Conservation (phyloP, 2,888 invertebrate genomes). For the Cantharis rufa region DNA sequence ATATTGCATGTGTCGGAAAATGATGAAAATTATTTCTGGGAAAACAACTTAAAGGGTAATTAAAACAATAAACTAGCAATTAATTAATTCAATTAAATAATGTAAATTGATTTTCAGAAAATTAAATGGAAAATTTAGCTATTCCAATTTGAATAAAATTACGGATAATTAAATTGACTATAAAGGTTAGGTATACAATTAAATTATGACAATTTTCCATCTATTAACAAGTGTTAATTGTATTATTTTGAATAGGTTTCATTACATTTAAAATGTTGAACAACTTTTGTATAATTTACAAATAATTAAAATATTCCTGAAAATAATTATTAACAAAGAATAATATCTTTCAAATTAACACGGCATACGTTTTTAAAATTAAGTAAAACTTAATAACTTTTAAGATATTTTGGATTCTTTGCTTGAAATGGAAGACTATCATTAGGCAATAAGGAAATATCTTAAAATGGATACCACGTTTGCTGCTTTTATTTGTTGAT, state of each 20-base stretch:
- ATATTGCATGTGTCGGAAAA: not conserved
- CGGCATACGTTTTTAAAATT: not conserved
- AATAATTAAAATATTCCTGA: not conserved
- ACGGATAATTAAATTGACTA: not conserved
- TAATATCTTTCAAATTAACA: no score
- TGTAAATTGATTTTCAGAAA: not conserved
- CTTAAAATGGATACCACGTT: not conserved
- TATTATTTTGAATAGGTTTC: not conserved
- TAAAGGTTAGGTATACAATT: not conserved
- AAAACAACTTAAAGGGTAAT: not conserved
- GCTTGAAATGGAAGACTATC: not conserved
- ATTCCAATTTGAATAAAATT: not conserved
- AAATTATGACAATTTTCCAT: not conserved
- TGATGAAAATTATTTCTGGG: not conserved
- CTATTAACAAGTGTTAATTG: not conserved
- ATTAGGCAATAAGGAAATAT: not conserved
- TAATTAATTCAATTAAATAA: not conserved
- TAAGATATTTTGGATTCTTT: not conserved
- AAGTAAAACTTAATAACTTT: not conserved
- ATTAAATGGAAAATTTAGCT: not conserved
- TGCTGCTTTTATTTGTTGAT: not conserved
- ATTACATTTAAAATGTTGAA: not conserved
- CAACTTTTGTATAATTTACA: not conserved
- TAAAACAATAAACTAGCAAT: not conserved
- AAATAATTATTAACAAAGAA: no score